Conservation (phyloP, 2,113 vertebrate genomes). For the Actenoides lindsayi region DNA sequence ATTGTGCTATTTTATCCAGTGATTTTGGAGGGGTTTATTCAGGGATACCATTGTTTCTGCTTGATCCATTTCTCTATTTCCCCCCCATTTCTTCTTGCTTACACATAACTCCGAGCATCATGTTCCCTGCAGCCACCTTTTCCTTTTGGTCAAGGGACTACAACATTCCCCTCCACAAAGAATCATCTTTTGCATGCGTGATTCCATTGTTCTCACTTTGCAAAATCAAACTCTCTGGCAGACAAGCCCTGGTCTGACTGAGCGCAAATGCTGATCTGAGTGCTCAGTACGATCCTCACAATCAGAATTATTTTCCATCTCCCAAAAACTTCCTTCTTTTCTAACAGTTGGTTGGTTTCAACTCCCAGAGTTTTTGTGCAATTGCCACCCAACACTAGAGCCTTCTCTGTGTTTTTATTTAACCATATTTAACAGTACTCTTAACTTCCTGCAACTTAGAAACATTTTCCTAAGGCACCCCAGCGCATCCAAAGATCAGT, state of each 20-base stretch:
- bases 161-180: constrained; percentile 1
- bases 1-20: neutral
- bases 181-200: neutral
- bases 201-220: constrained; percentile 1
- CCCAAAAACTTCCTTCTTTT: neutral
- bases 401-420: neutral
- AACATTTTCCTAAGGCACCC: neutral
- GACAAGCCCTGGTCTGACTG: neutral
- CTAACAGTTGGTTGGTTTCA: neutral
- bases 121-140: neutral
- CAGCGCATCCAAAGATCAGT: neutral
- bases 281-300: neutral
- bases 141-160: neutral
- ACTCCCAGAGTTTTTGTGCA: neutral
- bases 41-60: neutral
- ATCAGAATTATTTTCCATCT: neutral
- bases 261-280: constrained; percentile 4
- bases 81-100: neutral
- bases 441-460: neutral
- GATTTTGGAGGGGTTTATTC: neutral
- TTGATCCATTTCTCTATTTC: neutral
- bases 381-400: neutral
- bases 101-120: neutral
- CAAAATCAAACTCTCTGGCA: constrained; percentile 3
- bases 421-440: neutral